A percentile compares a stretch with the other conserved stretches of the same genome.
Evolutionary conservation across 2,888 invertebrate species (phyloP).

Genomic region (Nysson spinosus): DNA sequence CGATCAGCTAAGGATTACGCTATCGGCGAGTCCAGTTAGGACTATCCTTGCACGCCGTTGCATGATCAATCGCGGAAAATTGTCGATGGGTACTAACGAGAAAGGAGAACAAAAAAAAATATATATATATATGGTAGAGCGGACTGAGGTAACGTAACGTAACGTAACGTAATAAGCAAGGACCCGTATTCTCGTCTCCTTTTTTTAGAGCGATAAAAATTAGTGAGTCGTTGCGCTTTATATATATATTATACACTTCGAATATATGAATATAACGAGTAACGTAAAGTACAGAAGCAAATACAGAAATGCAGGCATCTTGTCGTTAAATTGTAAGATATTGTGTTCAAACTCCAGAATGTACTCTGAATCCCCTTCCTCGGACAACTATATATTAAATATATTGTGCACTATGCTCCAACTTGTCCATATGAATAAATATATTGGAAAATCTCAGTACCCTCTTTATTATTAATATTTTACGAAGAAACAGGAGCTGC

Average conservation of each 20-base stretch:
- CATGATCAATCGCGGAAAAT: slow-evolving; percentile 62
- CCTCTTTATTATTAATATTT: too few relatives aligned
- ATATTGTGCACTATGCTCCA: slow-evolving; percentile 75
- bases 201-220: slow-evolving; percentile 68
- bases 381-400: slow-evolving; percentile 69
- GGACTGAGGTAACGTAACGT: slow-evolving; percentile 61
- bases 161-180: slow-evolving; percentile 63
- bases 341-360: slow-evolving; percentile 75
- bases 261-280: slow-evolving; percentile 70
- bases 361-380: slow-evolving; percentile 72
- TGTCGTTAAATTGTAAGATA: slow-evolving; percentile 76
- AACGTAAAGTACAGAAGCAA: slow-evolving; percentile 71
- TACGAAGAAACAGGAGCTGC: too few relatives aligned
- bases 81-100: slow-evolving; percentile 53
- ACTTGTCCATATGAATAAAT: slow-evolving; percentile 76
- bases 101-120: too few relatives aligned
- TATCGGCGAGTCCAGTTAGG: slow-evolving; percentile 55
- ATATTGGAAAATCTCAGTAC: slow-evolving; percentile 71
- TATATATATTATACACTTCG: slow-evolving; percentile 69
- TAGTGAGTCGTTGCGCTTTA: slow-evolving; percentile 71
- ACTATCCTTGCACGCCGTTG: slow-evolving; percentile 66
- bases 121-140: too few relatives aligned
- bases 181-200: slow-evolving; percentile 65
- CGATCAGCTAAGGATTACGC: slow-evolving; percentile 54
- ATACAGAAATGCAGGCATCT: slow-evolving; percentile 73